Base-by-base conservation (phyloP, 2,113 vertebrate genomes). In the Carollia perspicillata region DNA sequence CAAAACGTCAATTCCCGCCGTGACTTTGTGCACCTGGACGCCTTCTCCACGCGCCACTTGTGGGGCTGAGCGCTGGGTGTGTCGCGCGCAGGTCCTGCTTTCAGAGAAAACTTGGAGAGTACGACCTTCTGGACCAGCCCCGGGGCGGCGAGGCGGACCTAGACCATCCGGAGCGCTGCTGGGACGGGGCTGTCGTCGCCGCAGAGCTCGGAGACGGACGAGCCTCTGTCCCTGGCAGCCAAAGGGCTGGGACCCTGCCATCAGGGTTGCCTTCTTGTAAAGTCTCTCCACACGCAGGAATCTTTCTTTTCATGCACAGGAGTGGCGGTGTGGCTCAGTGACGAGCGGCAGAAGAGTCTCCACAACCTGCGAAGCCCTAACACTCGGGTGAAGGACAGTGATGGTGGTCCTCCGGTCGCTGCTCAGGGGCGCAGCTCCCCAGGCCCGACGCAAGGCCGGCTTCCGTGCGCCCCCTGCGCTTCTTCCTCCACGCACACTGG, bases 41-140 rank as follows among this genome's bases (percentile, higher is more conserved):
- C 30, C 63, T 18, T 66, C 1, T 22, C 1, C 0, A 37, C 3
- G 9, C 2, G 9, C 22, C 10, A 10, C 10, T 37, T 20, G 17
- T 8, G 6, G n/a, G 4, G 49, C 84, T 42, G 35, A 26, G 30
- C 14, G 5, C 60, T 8, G 2, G 55, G 26, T 26, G 55, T 58
- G 23, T 58, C 55, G 22, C 22, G 8, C 6, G 58, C 58, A 2
- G 37, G 37, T n/a, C n/a, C 35, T 40, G 14, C 17, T 89, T 40
- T 53, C 33, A 26, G 51, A 58, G 40, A 58, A 60, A 44, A 28
- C 14, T 20, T 13, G 66, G 22, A 37, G 47, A 33, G 3, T 37
- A 44, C 1, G 49, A 42, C 5, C 14, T 89, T 49, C 42, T 42
- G 42, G 5, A 44, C 42, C 42, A 42, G 42, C 42, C 42, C 42